Evolutionary conservation across 2,113 vertebrate species (phyloP), one percentile per base, ranked within the genome.

Genomic region (Pyxicephalus adspersus): DNA sequence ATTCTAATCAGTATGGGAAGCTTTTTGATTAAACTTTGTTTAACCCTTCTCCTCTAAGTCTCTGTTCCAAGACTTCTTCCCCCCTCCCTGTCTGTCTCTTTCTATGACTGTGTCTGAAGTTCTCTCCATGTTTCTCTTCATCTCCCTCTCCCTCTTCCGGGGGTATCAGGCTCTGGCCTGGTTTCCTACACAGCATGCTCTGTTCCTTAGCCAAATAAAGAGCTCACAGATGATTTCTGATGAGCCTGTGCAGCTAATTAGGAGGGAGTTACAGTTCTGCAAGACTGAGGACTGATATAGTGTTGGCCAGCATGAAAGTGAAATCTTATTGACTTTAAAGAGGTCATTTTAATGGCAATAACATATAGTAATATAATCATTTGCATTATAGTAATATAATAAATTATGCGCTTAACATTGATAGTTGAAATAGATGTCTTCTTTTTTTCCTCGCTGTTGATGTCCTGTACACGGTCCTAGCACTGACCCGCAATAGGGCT

Each of bases 101-200:
- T 73, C 58, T 72, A 45, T 71, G n/a, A 51, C 18, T 51, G 15
- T 81, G 50, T 72, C 78, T 63, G 50, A 72, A 50, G 28, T 20
- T 72, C 70, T 52, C 28, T 23, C 55, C 19, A 29, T 58, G 70
- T 73, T 73, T 31, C 16, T 70, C 22, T 70, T 63, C 72, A 61
- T 72, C 67, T 73, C 50, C 45, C 60, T 64, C 68, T 73, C 68
- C 28, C 38, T 52, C 64, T 80, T 63, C 78, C 57, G 78, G 67
- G 78, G 58, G 45, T 81, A 73, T 68, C 68, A 73, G 67, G 18
- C 78, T 73, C 78, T 81, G 78, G 78, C 78, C 78, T 81, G 78
- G 67, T 81, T 81, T 81, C 68, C 78, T 81, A 81, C 78, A 81
- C 78, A 81, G 78, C 78, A 81, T 81, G 78, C 78, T 81, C 78